Conservation (phyloP, 1,140 invertebrate genomes). For the Phymorhynchus buccinoides region DNA sequence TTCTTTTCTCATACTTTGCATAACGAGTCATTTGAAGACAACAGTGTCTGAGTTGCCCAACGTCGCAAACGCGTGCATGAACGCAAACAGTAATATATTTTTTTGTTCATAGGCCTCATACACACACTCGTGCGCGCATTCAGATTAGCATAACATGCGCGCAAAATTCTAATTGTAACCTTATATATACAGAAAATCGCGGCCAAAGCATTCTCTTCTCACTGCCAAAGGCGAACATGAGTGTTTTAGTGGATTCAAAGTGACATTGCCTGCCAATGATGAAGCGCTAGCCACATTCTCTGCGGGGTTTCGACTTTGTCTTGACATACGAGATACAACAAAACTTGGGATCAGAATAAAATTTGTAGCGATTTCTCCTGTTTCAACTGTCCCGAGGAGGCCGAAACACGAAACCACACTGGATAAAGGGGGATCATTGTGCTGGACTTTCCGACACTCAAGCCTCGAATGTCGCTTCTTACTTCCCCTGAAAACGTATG, state of each 20-base stretch:
- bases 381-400: background rate
- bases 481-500: background rate
- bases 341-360: conserved; percentile 6
- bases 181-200: no score
- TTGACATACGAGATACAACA: background rate
- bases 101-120: no score
- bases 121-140: no score
- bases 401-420: background rate
- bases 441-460: background rate
- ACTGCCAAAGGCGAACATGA: no score
- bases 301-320: background rate
- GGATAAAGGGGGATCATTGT: background rate
- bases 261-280: background rate
- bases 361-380: conserved; percentile 11
- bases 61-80: no score
- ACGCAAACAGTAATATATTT: no score
- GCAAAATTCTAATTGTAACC: no score
- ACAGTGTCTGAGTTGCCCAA: no score
- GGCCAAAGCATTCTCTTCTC: no score
- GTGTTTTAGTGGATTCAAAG: background rate
- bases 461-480: background rate
- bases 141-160: no score
- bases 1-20: no score
- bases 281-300: background rate
- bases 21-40: no score